Conservation (phyloP, 1,140 invertebrate species). For the Drosophila arizonae region DNA sequence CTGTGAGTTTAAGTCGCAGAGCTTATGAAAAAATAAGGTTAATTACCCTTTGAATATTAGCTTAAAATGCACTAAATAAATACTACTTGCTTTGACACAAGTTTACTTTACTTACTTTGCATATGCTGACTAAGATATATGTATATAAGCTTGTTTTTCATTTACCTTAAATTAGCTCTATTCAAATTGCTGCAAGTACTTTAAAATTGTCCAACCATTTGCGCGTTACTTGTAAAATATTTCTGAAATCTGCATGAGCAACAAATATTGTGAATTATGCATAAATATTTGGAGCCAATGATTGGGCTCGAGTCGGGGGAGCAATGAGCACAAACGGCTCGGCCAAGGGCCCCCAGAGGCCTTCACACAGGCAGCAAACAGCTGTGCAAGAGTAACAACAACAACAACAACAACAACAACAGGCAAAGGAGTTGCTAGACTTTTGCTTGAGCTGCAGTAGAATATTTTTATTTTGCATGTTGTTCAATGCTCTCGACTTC, state of each 20-base stretch:
- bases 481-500: slow-evolving; percentile 30
- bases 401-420: slow-evolving; percentile 33
- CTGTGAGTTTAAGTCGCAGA: no score
- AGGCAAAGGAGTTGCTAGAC: slow-evolving; percentile 6
- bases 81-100: no score
- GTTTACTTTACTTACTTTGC: no score
- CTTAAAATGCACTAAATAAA: no score
- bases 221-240: no score
- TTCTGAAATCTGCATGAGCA: slow-evolving; percentile 6
- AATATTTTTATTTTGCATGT: slow-evolving; percentile 39
- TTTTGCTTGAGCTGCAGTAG: slow-evolving; percentile 39
- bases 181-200: no score
- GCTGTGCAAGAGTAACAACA: slow-evolving; percentile 53
- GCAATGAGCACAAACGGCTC: slow-evolving; percentile 22
- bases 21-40: no score
- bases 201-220: neutral
- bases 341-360: slow-evolving; percentile 16
- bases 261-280: slow-evolving; percentile 34
- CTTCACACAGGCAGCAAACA: slow-evolving; percentile 32
- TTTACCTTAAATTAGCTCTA: no score
- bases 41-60: no score
- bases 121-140: no score
- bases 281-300: slow-evolving; percentile 30
- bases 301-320: slow-evolving; percentile 19
- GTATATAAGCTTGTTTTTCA: no score